Conservation (phyloP, 2,797 vertebrate genomes). For the Parotocinclus haroldoi region DNA sequence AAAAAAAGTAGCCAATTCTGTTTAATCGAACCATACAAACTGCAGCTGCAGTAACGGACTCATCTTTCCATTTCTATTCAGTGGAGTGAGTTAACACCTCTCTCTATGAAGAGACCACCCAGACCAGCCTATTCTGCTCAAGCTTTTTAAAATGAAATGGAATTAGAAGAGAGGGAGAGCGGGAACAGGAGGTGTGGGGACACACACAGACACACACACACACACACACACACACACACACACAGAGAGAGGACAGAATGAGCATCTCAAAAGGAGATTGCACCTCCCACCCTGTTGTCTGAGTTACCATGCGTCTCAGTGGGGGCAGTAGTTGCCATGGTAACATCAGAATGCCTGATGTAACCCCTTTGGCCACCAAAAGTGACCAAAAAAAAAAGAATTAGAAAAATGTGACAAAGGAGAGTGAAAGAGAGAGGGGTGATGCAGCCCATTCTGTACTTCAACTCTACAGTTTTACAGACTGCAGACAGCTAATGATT, state of each 20-base stretch:
- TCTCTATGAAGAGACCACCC: constrained; percentile 31
- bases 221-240: constrained; percentile 10
- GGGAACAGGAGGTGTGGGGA: constrained; percentile 13
- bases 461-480: constrained; percentile 7
- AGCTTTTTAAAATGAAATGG: constrained; percentile 30
- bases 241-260: constrained; percentile 19
- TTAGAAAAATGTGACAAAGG: constrained; percentile 11
- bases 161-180: constrained; percentile 26
- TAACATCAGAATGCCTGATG: constrained; percentile 45
- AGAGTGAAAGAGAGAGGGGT: background rate
- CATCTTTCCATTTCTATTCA: constrained; percentile 7
- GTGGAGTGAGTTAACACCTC: constrained; percentile 12
- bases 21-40: constrained; percentile 4
- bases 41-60: constrained; percentile 6
- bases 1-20: too few species aligned
- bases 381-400: constrained; percentile 26
- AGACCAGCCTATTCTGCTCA: constrained; percentile 26
- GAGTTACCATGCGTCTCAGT: constrained; percentile 45
- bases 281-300: constrained; percentile 43
- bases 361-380: constrained; percentile 38
- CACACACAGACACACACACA: background rate
- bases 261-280: constrained; percentile 38
- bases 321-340: constrained; percentile 51
- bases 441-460: constrained; percentile 15
- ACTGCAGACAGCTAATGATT: constrained; percentile 5